phyloP scores from a whole-genome alignment of 2,113 vertebrate genomes.

The Limnothrissa miodon region DNA sequence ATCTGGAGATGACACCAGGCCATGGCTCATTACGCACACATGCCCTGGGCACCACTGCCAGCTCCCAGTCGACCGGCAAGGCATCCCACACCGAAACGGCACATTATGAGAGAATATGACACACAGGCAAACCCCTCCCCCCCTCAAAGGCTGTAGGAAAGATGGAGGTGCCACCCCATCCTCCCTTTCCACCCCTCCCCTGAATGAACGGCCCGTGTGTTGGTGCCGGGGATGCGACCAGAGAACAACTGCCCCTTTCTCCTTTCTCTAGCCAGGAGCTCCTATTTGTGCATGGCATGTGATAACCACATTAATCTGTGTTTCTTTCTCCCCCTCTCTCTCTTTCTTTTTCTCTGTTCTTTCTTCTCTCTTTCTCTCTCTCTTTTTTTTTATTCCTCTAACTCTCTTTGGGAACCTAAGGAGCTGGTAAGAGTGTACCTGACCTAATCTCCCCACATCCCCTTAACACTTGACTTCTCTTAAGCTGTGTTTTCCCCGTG shows the following conservation, averaged over 20 bases:
- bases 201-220: conserved; percentile 45
- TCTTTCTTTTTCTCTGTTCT: conserved; percentile 42
- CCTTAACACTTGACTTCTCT: conserved; percentile 43
- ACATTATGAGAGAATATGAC: not conserved
- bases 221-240: conserved; percentile 37
- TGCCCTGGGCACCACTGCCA: not conserved
- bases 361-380: conserved; percentile 56
- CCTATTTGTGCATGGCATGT: conserved; percentile 80
- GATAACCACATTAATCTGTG: conserved; percentile 84
- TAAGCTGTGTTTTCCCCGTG: conserved; percentile 21
- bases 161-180: conserved; percentile 9
- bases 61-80: not conserved
- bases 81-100: not conserved
- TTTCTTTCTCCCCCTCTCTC: conserved; percentile 63
- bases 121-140: not conserved
- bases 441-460: conserved; percentile 41
- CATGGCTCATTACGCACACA: not conserved
- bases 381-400: conserved; percentile 63
- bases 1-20: not conserved
- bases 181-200: not conserved
- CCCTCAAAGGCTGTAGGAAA: conserved; percentile 41
- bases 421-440: conserved; percentile 89
- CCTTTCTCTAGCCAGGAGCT: conserved; percentile 66
- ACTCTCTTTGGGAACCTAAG: conserved; percentile 83
- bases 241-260: conserved; percentile 63